Percentiles rank a stretch among this genome's conserved stretches.
Conservation (phyloP, 2,797 vertebrate genomes). For the Meda fulgida region DNA sequence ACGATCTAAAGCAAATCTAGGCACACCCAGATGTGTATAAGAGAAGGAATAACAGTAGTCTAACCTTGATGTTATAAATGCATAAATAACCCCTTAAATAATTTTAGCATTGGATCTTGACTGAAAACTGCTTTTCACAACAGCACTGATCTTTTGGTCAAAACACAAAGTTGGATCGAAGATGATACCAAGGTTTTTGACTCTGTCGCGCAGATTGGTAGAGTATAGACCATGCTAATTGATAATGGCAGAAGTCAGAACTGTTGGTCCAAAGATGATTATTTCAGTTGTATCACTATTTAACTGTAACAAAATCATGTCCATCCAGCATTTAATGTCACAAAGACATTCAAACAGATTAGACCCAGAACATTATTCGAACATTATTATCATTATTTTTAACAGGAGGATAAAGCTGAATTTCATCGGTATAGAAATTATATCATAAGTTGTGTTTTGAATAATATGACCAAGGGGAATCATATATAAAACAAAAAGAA, state of each 20-base stretch:
- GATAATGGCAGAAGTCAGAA: not conserved
- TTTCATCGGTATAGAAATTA: not conserved
- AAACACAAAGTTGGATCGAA: not conserved
- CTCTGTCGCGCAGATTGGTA: not conserved
- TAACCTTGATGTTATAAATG: not conserved
- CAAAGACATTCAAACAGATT: not conserved
- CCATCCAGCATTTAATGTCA: not conserved
- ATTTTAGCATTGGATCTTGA: not conserved
- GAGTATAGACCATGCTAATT: not conserved
- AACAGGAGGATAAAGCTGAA: not conserved
- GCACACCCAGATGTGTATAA: not conserved
- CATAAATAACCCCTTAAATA: not conserved
- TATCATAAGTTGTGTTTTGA: not conserved
- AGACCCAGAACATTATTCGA: not conserved
- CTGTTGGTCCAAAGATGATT: not conserved
- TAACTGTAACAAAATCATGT: not conserved
- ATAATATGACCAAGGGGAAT: not conserved
- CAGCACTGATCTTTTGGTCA: not conserved
- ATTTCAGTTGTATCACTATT: not conserved
- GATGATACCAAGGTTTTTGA: not conserved
- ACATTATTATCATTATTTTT: no score
- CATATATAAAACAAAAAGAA: not conserved
- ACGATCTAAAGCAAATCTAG: not conserved
- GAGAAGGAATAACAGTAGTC: not conserved
- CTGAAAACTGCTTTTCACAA: not conserved